These are phyloP conservation scores for Gortyna flavago DNA, from an alignment of 2,888 invertebrate genomes.

Conservation along the genomic window DNA sequence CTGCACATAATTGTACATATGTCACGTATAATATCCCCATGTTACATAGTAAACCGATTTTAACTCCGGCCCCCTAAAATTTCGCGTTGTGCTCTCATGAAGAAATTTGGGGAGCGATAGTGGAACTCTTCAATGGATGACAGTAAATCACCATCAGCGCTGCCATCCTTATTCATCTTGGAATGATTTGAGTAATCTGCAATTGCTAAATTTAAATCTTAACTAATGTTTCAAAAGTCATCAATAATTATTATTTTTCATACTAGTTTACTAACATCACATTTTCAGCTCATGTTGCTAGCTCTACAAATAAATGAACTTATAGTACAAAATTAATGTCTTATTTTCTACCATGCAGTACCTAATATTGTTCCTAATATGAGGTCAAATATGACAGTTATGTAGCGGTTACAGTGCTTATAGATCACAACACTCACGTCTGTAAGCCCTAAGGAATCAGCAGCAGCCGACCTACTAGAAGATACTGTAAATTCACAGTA, in stretches of 20 bases:
- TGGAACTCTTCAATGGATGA: not conserved
- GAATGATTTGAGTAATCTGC: not conserved
- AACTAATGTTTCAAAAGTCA: not conserved
- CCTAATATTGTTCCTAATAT: not conserved
- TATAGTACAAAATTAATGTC: not conserved
- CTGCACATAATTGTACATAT: not conserved
- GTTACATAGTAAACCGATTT: not conserved
- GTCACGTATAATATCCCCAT: not conserved
- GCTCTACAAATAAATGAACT: not conserved
- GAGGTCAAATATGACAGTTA: not conserved
- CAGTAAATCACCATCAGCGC: not conserved
- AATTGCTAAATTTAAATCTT: not conserved
- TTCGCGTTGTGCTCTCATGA: not conserved
- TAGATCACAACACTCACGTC: conserved; percentile 3
- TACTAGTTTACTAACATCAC: not conserved
- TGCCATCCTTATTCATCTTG: not conserved
- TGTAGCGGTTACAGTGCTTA: not conserved
- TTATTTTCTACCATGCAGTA: not conserved
- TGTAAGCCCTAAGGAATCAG: not conserved
- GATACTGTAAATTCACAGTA: conserved; percentile 1
- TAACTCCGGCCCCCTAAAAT: too few species aligned
- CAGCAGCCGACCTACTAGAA: not conserved
- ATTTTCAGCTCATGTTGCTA: not conserved
- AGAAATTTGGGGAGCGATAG: not conserved
- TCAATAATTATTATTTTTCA: not conserved